phyloP scores from a whole-genome alignment of 2,888 invertebrate genomes.

The Drosophila pegasa region DNA sequence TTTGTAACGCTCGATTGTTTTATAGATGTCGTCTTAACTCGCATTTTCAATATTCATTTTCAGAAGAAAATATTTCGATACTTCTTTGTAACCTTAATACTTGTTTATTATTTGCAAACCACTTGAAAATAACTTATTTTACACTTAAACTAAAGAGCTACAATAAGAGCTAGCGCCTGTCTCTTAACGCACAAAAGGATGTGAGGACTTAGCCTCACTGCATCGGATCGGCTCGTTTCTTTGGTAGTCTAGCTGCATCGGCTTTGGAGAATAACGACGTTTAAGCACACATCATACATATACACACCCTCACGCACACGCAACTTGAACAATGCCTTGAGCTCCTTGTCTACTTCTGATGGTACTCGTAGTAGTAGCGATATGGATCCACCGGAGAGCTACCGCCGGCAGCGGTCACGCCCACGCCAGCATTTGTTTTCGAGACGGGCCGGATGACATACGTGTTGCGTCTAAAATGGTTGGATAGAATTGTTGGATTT shows the following conservation, averaged over 20 bases:
- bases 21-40: not conserved
- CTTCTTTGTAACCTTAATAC: conserved; percentile 21
- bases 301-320: conserved; percentile 20
- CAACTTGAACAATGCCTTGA: conserved; percentile 14
- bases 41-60: not conserved
- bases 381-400: conserved; percentile 86
- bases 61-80: too few species aligned
- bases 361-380: conserved; percentile 86
- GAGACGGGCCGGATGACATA: conserved; percentile 87
- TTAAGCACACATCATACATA: conserved; percentile 22
- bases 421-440: conserved; percentile 82
- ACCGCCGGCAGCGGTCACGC: conserved; percentile 74
- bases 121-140: conserved; percentile 27
- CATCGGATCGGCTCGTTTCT: conserved; percentile 52
- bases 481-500: not conserved
- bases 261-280: conserved; percentile 20
- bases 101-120: conserved; percentile 40
- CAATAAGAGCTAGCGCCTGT: conserved; percentile 49
- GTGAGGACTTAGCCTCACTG: conserved; percentile 23
- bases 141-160: conserved; percentile 61
- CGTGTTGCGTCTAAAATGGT: conserved; percentile 86
- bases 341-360: conserved; percentile 64
- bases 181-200: conserved; percentile 22
- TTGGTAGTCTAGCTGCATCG: conserved; percentile 72
- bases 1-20: not conserved